Evolutionary conservation across 2,113 vertebrate species (phyloP).

Genomic region (Burhinus bistriatus): DNA sequence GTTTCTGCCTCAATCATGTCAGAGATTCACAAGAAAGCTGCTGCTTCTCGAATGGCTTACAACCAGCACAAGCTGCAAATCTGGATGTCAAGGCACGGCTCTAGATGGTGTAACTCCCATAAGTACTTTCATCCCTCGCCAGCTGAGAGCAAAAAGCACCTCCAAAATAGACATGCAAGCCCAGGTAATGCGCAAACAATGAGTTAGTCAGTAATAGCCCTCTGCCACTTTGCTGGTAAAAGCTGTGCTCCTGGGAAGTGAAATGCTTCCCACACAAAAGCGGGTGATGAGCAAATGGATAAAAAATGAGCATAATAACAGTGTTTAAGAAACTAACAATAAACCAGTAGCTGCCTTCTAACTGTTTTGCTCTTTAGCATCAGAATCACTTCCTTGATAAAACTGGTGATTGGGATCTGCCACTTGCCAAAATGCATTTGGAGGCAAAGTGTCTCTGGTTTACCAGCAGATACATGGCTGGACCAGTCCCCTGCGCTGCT

Average conservation of each 20-base stretch:
- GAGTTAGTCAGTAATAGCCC: neutral
- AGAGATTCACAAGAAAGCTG: neutral
- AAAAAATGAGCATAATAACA: neutral
- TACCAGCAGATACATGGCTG: neutral
- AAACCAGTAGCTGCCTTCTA: neutral
- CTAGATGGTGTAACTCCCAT: neutral
- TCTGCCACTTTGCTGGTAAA: neutral
- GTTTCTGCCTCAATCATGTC: neutral
- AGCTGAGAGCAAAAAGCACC: neutral
- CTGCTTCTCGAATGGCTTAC: neutral
- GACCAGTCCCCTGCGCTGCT: neutral
- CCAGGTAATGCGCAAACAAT: neutral
- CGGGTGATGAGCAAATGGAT: neutral
- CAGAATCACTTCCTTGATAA: neutral
- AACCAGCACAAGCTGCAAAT: neutral
- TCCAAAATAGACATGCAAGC: neutral
- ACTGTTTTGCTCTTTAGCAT: neutral
- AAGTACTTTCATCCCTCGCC: neutral
- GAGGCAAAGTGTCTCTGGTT: neutral
- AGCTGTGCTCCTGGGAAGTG: neutral
- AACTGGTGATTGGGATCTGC: neutral
- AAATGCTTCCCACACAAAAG: neutral
- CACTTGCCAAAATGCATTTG: neutral
- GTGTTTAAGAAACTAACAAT: neutral
- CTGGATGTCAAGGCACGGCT: fast-evolving